Base-by-base conservation (phyloP, 2,797 vertebrate genomes). In the Scolopax bukidnonensis region DNA sequence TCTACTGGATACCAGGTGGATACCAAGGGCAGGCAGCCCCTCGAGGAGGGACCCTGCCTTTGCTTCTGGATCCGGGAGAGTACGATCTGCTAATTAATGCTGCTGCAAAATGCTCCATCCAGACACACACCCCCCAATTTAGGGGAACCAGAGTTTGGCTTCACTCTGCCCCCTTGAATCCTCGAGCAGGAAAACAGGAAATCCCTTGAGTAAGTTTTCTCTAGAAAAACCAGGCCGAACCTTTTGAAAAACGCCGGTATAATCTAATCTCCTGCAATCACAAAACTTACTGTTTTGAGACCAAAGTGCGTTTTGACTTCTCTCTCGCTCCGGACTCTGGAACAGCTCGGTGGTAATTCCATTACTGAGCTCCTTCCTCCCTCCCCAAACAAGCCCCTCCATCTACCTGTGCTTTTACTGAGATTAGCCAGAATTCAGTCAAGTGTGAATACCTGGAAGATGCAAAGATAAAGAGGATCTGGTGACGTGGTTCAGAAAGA, bases 31-130 rank as follows among this genome's bases (percentile, higher is more conserved):
- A 16, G 0, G 3, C 15, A 38, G 61, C 16, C n/a, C 77, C 53
- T 41, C 53, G 9, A 59, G 40, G 25, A 57, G 61, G 10, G 74
- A 3, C 20, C 23, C 43, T 20, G 33, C 19, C 43, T 30, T n/a
- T 28, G 8, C 25, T 28, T 4, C 60, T 40, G 48, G 38, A 27
- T 7, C 30, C 9, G 14, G 69, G 28, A 23, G 45, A 36, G 32
- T 1, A 12, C 0, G 7, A 41, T 19, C 18, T 15, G 7, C 50
- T 41, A 5, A 10, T 21, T 4, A 18, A 3, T 15, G 0, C 16
- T 3, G 28, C 73, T 15, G 23, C 12, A 9, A 12, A 4, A 5
- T 10, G 0, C 71, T 59, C 64, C 60, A 2, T 3, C 4, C 16
- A 2, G 15, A 45, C 36, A 36, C 36, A 36, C 36, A 36, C 20